Base-by-base conservation (phyloP, 2,797 vertebrate genomes). In the Danio choprae region DNA sequence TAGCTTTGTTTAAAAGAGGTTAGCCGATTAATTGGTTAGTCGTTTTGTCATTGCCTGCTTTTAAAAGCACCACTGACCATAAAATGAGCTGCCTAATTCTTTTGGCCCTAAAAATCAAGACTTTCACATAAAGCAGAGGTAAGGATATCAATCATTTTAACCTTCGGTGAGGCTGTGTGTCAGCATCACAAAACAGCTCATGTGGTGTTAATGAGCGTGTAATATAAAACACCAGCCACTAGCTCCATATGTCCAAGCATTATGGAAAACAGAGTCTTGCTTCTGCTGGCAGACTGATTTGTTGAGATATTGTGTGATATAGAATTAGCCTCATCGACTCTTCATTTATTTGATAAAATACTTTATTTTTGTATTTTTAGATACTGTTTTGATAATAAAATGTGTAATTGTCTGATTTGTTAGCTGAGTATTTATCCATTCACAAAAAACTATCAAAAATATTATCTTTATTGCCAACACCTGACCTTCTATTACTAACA, bases 191-290 rank as follows among this genome's bases (percentile, higher is more conserved):
- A 84, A 83, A 80, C 78, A 74, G 29, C 81, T 83, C 85, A 84
- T 86, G 79, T 69, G 83, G 76, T 86, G 85, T 84, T 94, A 92
- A 93, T 94, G 90, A 92, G 90, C 93, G 86, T 93, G 87, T 92
- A 91, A 94, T 93, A 92, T 91, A 93, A 93, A 92, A 90, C 91
- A 93, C 90, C 91, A 90, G 90, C 91, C 89, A 90, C 86, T 86
- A 83, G 89, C 86, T 89, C 91, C 90, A 91, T 89, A 89, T 90
- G 92, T 87, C 89, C 89, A 86, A 83, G 81, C 88, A 88, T 90
- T 88, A 85, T 77, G 87, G 87, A 76, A 86, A 85, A 78, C 87
- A 87, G 86, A 89, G 90, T 71, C 3, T 20, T 51, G 64, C 29
- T 64, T 77, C 77, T 51, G 65, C 46, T 59, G 22, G 60, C 64